Evolutionary conservation across 2,888 invertebrate genomes (phyloP).

Genomic region (Liodrosophila aerea): DNA sequence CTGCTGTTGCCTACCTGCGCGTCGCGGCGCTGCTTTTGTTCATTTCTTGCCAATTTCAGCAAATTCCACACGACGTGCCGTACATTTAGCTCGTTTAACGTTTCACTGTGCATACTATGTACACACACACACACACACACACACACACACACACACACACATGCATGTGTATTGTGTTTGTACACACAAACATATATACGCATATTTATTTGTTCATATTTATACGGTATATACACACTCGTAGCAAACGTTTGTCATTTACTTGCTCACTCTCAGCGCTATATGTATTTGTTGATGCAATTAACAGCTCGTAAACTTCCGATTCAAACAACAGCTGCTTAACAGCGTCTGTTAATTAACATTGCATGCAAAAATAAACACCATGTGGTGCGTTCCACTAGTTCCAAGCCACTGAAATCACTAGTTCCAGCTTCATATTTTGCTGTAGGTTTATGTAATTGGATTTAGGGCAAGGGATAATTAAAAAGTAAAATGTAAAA

Average conservation of each 20-base stretch:
- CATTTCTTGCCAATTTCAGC: conserved; percentile 68
- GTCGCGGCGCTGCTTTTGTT: conserved; percentile 18
- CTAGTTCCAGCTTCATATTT: too few relatives aligned
- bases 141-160: too few relatives aligned
- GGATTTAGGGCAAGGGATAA: too few relatives aligned
- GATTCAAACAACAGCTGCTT: conserved; percentile 14
- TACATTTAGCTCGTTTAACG: conserved; percentile 46
- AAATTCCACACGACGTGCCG: conserved; percentile 66
- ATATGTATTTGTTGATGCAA: conserved; percentile 32
- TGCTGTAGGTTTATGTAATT: too few relatives aligned
- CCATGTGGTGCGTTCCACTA: too few relatives aligned
- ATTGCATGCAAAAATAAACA: conserved; percentile 17
- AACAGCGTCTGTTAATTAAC: conserved; percentile 18
- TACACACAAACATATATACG: too few relatives aligned
- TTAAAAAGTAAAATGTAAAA: too few relatives aligned
- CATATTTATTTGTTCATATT: conserved; percentile 7
- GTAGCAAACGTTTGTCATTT: conserved; percentile 21
- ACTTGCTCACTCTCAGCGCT: neutral
- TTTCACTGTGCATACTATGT: conserved; percentile 29
- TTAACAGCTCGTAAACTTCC: conserved; percentile 43
- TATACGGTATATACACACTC: too few relatives aligned
- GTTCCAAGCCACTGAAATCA: too few relatives aligned
- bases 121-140: too few relatives aligned
- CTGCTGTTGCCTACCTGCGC: conserved; percentile 8
- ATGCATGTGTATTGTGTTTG: neutral